A percentile compares a stretch with the other conserved stretches of the same genome.
Evolutionary conservation across 2,113 vertebrate genomes (phyloP).

Genomic region (Brienomyrus longianalis): DNA sequence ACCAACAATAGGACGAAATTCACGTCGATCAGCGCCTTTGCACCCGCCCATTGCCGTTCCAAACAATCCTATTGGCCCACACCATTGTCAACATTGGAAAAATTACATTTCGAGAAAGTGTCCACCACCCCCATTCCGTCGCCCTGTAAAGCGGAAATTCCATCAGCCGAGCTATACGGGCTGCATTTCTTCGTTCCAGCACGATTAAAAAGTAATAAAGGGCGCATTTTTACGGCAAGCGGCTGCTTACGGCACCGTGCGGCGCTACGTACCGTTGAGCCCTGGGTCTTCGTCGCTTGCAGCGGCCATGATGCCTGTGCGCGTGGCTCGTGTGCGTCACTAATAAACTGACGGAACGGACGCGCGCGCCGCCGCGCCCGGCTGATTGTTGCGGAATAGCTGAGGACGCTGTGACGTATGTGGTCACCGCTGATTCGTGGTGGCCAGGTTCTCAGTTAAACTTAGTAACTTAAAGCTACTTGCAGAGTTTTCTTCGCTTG

Average conservation of each 20-base stretch:
- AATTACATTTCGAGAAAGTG: neutral
- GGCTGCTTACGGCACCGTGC: neutral
- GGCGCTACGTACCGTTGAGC: slow-evolving; percentile 12
- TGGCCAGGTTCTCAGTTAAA: neutral
- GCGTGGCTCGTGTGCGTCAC: neutral
- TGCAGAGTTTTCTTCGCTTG: neutral
- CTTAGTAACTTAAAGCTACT: neutral
- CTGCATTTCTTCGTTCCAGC: neutral
- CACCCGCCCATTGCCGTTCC: neutral
- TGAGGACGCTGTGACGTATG: neutral
- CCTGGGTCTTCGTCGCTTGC: neutral
- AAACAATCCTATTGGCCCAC: neutral
- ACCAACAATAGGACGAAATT: neutral
- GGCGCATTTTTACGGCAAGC: neutral
- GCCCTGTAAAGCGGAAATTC: neutral
- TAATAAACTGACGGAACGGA: neutral
- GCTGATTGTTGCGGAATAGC: neutral
- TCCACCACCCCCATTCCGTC: neutral
- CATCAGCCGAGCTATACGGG: neutral
- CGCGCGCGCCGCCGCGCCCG: neutral
- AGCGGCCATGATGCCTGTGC: neutral
- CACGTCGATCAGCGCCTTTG: neutral
- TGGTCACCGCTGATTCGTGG: neutral
- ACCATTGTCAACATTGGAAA: neutral
- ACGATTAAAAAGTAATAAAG: neutral